A percentile compares a stretch with the other conserved stretches of the same genome.
These are phyloP conservation scores for Germaria angustata DNA, from an alignment of 2,888 invertebrate species.

Conservation along the genomic window DNA sequence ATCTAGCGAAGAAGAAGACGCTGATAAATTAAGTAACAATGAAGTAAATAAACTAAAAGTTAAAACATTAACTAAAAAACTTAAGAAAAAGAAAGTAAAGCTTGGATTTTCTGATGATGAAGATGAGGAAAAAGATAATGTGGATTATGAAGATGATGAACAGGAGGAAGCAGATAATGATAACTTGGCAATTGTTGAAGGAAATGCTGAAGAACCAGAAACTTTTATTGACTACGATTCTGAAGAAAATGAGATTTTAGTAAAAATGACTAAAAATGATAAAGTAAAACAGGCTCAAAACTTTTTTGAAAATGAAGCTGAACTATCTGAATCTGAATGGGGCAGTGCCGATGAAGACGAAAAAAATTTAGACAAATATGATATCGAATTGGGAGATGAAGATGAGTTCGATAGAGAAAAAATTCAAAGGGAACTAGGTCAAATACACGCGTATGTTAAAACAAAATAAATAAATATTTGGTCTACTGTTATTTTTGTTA, in stretches of 20 bases:
- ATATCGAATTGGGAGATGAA: slow-evolving; percentile 90
- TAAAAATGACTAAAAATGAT: slow-evolving; percentile 76
- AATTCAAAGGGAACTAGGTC: slow-evolving; percentile 88
- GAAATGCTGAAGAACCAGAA: slow-evolving; percentile 77
- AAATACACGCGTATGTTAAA: slow-evolving; percentile 89
- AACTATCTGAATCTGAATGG: slow-evolving; percentile 94
- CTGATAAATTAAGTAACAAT: slow-evolving; percentile 15
- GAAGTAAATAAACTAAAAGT: slow-evolving; percentile 68
- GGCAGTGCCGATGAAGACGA: slow-evolving; percentile 94
- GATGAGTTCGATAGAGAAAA: slow-evolving; percentile 91
- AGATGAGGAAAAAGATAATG: slow-evolving; percentile 70
- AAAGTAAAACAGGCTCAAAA: slow-evolving; percentile 82
- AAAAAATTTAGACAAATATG: slow-evolving; percentile 88
- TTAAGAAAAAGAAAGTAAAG: slow-evolving; percentile 76
- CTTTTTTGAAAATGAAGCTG: slow-evolving; percentile 95
- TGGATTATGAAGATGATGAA: slow-evolving; percentile 71
- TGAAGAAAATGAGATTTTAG: slow-evolving; percentile 89
- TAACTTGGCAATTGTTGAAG: slow-evolving; percentile 69
- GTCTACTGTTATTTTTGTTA: neutral
- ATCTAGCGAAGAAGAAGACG: slow-evolving; percentile 80
- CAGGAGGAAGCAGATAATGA: slow-evolving; percentile 72
- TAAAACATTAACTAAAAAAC: slow-evolving; percentile 77
- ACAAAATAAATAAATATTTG: neutral
- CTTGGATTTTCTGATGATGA: slow-evolving; percentile 79
- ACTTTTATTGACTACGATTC: slow-evolving; percentile 88